A percentile compares a stretch with the other conserved stretches of the same genome.
phyloP scores from a whole-genome alignment of 2,113 vertebrate species.

The Falco punctatus region DNA sequence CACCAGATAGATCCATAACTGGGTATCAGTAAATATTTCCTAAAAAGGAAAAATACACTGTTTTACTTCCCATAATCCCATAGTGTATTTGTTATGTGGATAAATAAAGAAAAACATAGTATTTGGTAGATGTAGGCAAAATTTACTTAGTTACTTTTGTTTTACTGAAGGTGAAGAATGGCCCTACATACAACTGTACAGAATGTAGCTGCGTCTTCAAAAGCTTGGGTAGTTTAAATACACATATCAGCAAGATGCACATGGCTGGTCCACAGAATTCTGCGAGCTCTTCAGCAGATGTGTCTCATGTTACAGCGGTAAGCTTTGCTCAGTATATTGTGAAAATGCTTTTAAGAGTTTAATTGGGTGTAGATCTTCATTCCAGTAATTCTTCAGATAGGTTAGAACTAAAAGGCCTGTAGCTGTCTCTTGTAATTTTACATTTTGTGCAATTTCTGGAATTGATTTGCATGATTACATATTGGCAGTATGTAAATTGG shows the following conservation, averaged over 20 bases:
- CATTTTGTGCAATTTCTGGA: background rate
- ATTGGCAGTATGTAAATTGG: background rate
- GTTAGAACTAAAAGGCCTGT: background rate
- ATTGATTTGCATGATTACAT: background rate
- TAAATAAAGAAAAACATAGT: background rate
- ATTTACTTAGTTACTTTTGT: background rate
- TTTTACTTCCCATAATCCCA: background rate
- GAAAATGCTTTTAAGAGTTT: background rate
- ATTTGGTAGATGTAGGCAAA: background rate
- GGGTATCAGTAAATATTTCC: background rate
- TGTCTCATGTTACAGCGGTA: constrained; percentile 82
- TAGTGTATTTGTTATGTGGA: background rate
- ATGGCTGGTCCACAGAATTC: constrained; percentile 77
- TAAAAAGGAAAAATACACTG: background rate
- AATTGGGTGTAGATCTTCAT: background rate
- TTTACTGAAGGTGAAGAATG: constrained; percentile 85
- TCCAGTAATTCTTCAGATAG: background rate
- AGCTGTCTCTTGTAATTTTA: background rate
- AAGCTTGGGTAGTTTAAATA: constrained; percentile 95
- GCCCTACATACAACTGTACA: constrained; percentile 90
- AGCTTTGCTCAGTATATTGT: constrained; percentile 13
- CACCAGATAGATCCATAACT: background rate
- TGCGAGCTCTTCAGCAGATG: constrained; percentile 67
- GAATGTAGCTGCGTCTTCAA: constrained; percentile 98
- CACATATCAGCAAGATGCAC: constrained; percentile 99